Conservation (phyloP, 2,113 vertebrate genomes). For the Saimiri boliviensis region DNA sequence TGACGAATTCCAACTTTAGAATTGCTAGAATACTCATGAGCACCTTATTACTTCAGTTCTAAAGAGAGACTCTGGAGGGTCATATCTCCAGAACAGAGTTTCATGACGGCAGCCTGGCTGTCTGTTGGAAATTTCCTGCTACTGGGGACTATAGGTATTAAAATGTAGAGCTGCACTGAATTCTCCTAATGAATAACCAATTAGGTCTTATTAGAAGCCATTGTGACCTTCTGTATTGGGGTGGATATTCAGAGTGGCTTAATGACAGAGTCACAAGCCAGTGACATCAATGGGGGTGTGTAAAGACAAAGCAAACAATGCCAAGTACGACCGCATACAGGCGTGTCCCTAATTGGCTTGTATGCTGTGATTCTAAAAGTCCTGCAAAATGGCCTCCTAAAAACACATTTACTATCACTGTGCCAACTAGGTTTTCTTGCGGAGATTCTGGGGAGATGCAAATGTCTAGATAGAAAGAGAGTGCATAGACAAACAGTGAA, state of each 20-base stretch:
- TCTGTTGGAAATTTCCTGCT: background rate
- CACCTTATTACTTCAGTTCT: background rate
- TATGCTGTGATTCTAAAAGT: background rate
- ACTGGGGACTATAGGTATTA: background rate
- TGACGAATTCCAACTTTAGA: background rate
- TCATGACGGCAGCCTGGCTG: background rate
- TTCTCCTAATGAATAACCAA: background rate
- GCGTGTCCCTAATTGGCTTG: background rate
- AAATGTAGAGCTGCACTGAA: background rate
- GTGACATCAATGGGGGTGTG: fast-evolving
- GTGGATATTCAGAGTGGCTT: no score
- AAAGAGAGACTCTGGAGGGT: background rate
- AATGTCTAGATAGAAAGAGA: background rate
- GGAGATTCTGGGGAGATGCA: background rate
- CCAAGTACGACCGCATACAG: fast-evolving
- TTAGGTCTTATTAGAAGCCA: background rate
- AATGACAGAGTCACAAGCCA: no score
- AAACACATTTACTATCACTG: background rate
- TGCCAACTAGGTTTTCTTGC: background rate
- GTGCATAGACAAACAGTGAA: fast-evolving
- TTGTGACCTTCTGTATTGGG: background rate
- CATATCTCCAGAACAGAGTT: background rate
- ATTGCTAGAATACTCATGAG: background rate
- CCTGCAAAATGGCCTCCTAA: no score
- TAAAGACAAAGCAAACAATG: fast-evolving